Evolutionary conservation across 2,797 vertebrate species (phyloP), one percentile per base, ranked within the genome.

Genomic region (Triplophysa yarkandensis): DNA sequence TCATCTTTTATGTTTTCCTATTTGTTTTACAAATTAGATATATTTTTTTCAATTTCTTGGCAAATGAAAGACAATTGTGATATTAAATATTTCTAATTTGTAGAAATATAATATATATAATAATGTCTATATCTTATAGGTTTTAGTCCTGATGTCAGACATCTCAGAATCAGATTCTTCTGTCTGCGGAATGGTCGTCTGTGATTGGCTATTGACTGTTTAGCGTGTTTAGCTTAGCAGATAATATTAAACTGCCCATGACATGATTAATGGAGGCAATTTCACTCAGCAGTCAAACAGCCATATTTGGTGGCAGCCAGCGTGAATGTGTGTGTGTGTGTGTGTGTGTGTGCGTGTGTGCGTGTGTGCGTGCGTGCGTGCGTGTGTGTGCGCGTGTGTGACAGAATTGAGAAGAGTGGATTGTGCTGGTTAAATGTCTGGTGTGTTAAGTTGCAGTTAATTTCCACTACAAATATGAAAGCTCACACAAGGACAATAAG

Each of bases 221-320:
- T 61, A 82, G 77, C 80, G 83, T 83, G 78, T 87, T 87, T 89
- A 76, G 78, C 83, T 83, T 88, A 82, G 83, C 80, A 85, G 85
- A 89, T 88, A 87, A 89, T 90, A 91, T 87, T 71, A 88, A 89
- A 89, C 86, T 84, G 88, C 83, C 85, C 76, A 77, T 81, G 84
- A 50, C 63, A 79, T 91, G 88, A 92, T 92, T 92, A 91, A 91
- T 88, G 82, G 84, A 81, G 81, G 80, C 79, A 89, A 90, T 91
- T 89, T 88, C 83, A 81, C 54, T 62, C 78, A 86, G 83, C 79
- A 82, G 80, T 82, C 71, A 75, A 74, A 73, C 76, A 32, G 82
- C 80, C 80, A 81, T 84, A 84, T 90, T 88, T 84, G 77, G 80
- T 82, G 81, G 83, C 81, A 82, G 78, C 60, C 78, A 71, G 72